Evolutionary conservation across 2,888 invertebrate species (phyloP).

Genomic region (Antheraea assamensis): DNA sequence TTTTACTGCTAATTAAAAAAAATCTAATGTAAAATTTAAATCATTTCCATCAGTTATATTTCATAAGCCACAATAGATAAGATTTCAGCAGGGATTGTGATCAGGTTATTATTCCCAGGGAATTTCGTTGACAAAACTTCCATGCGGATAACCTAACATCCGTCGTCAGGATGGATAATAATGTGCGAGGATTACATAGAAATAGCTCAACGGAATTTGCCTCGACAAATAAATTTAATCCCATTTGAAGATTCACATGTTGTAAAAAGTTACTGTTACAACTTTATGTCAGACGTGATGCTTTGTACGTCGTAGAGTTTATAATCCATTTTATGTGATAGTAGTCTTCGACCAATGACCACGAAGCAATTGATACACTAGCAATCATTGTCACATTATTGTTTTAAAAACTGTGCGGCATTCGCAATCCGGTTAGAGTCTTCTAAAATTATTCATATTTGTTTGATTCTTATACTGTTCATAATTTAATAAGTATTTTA

Average conservation of each 20-base stretch:
- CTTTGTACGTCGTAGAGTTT: conserved; percentile 52
- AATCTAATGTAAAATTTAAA: not conserved
- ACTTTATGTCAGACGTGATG: conserved; percentile 9
- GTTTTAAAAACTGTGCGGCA: not conserved
- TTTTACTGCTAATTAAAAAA: too few relatives aligned
- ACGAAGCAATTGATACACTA: conserved; percentile 17
- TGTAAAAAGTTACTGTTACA: conserved; percentile 57
- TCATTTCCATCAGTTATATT: not conserved
- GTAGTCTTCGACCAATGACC: conserved; percentile 46
- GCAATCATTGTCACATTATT: not conserved
- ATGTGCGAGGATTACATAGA: not conserved
- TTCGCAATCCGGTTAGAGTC: not conserved
- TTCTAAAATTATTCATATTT: not conserved
- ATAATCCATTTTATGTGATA: conserved; percentile 53
- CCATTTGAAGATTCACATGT: conserved; percentile 52
- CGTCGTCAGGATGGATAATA: too few relatives aligned
- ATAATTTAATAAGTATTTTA: not conserved
- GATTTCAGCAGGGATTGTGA: not conserved
- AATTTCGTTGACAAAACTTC: not conserved
- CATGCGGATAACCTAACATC: not conserved
- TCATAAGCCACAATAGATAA: not conserved
- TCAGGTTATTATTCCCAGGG: not conserved
- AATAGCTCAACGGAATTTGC: conserved; percentile 14
- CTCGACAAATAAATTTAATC: conserved; percentile 50
- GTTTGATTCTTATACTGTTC: not conserved